phyloP scores from a whole-genome alignment of 2,113 vertebrate species.

The Chionodraco myersi region DNA sequence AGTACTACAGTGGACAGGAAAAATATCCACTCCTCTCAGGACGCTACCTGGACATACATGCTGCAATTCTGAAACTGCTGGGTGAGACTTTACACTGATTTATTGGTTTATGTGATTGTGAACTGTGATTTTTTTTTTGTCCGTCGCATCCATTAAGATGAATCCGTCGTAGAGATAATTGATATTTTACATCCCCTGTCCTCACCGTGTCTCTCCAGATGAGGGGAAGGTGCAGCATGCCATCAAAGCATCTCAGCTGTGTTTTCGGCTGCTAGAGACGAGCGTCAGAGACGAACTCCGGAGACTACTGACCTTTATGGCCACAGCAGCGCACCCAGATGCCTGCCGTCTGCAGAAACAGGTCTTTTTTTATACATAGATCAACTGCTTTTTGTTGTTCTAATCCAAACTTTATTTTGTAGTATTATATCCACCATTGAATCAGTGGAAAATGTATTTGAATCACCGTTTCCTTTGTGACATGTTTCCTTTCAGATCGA shows the following conservation, averaged over 20 bases:
- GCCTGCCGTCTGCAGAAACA: constrained; percentile 86
- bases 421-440: background rate
- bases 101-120: no score
- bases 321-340: constrained; percentile 72
- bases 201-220: constrained; percentile 71
- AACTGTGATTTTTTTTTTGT: no score
- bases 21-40: constrained; percentile 83
- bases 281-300: constrained; percentile 84
- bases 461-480: background rate
- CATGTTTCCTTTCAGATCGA: constrained; percentile 78
- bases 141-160: background rate
- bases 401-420: background rate
- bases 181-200: background rate
- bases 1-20: constrained; percentile 87
- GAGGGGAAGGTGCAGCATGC: constrained; percentile 80
- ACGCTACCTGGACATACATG: constrained; percentile 84
- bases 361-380: constrained; percentile 60
- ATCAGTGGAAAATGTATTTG: background rate
- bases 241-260: constrained; percentile 85
- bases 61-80: constrained; percentile 86
- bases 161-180: background rate
- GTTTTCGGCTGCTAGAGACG: constrained; percentile 82
- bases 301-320: constrained; percentile 84
- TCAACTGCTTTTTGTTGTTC: background rate
- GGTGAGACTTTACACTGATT: constrained; percentile 74